Conservation (phyloP, 2,888 invertebrate genomes). For the Archaeoteleia sp. region DNA sequence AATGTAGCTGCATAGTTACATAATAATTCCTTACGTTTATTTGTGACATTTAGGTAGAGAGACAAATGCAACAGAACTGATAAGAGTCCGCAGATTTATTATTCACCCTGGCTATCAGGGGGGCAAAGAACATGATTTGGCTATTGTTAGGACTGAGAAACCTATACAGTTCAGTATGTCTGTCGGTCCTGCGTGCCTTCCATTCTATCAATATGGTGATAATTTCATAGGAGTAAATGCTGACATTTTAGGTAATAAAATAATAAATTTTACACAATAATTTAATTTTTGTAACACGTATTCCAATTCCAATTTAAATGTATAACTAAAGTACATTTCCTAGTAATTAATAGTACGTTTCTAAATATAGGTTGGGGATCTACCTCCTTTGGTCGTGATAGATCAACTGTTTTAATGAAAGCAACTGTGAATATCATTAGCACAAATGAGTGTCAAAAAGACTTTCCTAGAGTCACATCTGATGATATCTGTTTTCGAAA, state of each 20-base stretch:
- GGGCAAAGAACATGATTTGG: constrained; percentile 77
- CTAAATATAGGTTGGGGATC: too few species aligned
- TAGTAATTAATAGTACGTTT: constrained; percentile 1
- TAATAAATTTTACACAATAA: too few species aligned
- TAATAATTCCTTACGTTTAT: neutral
- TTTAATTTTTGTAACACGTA: neutral
- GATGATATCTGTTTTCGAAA: too few species aligned
- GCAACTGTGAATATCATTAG: too few species aligned
- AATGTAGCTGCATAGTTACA: constrained; percentile 8
- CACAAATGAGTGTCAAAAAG: too few species aligned
- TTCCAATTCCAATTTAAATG: neutral
- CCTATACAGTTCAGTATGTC: constrained; percentile 75
- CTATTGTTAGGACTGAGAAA: constrained; percentile 68
- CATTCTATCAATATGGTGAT: constrained; percentile 74
- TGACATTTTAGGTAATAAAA: constrained; percentile 66
- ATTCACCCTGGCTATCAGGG: constrained; percentile 75
- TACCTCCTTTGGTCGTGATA: too few species aligned
- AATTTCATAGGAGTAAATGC: constrained; percentile 64
- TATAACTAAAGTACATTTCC: too few species aligned
- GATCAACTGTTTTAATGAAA: too few species aligned
- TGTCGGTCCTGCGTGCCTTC: constrained; percentile 81
- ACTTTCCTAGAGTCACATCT: too few species aligned
- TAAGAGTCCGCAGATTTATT: constrained; percentile 68
- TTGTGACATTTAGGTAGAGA: constrained; percentile 74
- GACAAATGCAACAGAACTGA: constrained; percentile 74